Evolutionary conservation across 2,113 vertebrate species (phyloP).

Genomic region (Gymnorhina tibicen): DNA sequence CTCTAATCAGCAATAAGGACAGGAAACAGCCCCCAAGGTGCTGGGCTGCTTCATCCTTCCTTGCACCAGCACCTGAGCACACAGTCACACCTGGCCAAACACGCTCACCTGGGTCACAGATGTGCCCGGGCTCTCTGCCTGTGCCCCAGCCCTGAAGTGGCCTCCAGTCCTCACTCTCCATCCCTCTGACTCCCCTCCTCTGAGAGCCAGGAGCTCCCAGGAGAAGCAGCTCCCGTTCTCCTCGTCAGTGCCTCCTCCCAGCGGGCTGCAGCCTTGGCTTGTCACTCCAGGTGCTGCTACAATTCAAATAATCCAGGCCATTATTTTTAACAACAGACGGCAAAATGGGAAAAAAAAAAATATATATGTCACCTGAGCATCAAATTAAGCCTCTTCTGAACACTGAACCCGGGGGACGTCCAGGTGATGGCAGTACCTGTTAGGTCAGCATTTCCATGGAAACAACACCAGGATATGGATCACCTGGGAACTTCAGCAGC

Average conservation of each 20-base stretch:
- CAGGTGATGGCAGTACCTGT: not conserved
- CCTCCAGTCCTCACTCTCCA: not conserved
- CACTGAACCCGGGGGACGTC: not conserved
- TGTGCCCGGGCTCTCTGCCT: not conserved
- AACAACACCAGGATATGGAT: fast-evolving
- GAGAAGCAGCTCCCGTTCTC: not conserved
- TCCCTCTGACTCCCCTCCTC: fast-evolving
- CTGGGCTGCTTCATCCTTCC: not conserved
- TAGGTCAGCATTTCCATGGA: not conserved
- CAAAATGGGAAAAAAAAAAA: not conserved
- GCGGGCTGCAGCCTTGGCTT: not conserved
- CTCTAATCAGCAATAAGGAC: not conserved
- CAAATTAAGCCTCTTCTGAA: not conserved
- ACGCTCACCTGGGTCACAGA: not conserved
- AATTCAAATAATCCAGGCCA: not conserved
- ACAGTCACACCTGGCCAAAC: fast-evolving
- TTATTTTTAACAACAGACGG: not conserved
- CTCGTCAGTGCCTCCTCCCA: not conserved
- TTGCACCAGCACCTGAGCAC: not conserved
- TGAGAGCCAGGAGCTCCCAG: not conserved
- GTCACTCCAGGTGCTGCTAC: not conserved
- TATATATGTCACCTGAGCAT: not conserved
- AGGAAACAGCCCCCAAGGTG: not conserved
- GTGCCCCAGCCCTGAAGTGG: not conserved
- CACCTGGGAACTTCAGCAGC: not conserved